Evolutionary conservation across 2,113 vertebrate species (phyloP), one percentile per base, ranked within the genome.

Genomic region (Butorides virescens): DNA sequence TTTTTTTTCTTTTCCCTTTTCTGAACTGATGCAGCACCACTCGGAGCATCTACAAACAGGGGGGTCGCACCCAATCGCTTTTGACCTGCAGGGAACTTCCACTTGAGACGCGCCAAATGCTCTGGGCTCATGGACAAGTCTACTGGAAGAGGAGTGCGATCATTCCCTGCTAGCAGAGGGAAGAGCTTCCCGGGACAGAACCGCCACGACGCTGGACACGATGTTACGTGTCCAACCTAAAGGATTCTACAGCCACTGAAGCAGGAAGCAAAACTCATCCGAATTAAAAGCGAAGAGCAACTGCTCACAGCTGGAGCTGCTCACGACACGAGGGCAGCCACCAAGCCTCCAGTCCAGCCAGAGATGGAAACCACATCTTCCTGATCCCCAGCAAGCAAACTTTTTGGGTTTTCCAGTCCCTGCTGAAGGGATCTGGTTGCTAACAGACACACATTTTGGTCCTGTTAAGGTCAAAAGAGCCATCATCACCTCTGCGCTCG

Each of bases 141-240:
- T 18, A 15, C 37, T 29, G 39, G 58, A 52, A 67, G 42, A 53
- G 39, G 52, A 61, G 5, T 4, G n/a, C 18, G 52, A 32, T 15
- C n/a, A 47, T 22, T 15, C 46, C 30, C 30, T 17, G 10, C n/a
- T 2, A 55, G 39, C n/a, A 77, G 39, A 68, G 15, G 8, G 46
- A 80, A 42, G 37, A 65, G 15, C 37, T 50, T 77, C 37, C 50
- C 2, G 1, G 44, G 56, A 7, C 30, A 44, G 27, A 52, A 65
- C 27, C 1, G 2, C 29, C 37, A 13, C 5, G 2, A 63, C 37
- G 30, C 5, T 1, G 13, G 27, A 52, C 44, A n/a, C 5, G 3
- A 37, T 26, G n/a, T 27, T 17, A 58, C 14, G 42, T 44, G 42
- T 44, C 42, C 42, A 44, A 44, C 42, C 42, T 44, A 44, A 44